phyloP scores from a whole-genome alignment of 2,113 vertebrate genomes.

The Forbesichthys papilliferus region DNA sequence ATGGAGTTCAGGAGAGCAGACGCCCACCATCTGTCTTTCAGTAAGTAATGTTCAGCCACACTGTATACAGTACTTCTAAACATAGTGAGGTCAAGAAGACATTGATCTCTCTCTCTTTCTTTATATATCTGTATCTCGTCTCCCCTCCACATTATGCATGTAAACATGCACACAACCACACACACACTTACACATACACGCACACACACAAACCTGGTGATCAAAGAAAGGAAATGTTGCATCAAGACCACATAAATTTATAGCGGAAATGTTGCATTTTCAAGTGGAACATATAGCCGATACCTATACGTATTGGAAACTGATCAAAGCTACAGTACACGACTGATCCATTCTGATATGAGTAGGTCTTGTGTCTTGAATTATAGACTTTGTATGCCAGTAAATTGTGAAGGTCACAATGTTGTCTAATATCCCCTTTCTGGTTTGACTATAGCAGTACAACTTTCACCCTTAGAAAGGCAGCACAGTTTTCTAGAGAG shows the following conservation, averaged over 20 bases:
- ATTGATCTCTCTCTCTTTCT: slow-evolving; percentile 48
- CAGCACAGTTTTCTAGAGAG: slow-evolving; percentile 35
- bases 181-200: slow-evolving; percentile 19
- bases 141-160: no score
- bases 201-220: slow-evolving; percentile 15
- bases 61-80: no score
- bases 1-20: no score
- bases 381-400: background rate
- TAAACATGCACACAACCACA: no score
- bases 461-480: slow-evolving; percentile 21
- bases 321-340: background rate
- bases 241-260: background rate
- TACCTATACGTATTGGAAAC: background rate
- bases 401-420: background rate
- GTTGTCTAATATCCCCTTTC: background rate
- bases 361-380: background rate
- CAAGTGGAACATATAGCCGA: no score
- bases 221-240: slow-evolving; percentile 23
- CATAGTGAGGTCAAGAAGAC: no score
- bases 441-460: slow-evolving; percentile 13
- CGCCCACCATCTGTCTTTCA: background rate
- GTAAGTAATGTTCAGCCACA: background rate
- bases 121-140: slow-evolving; percentile 54
- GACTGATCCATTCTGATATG: no score
- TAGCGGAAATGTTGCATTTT: slow-evolving; percentile 22